Conservation (phyloP, 2,113 vertebrate species). For the Capra hircus region DNA sequence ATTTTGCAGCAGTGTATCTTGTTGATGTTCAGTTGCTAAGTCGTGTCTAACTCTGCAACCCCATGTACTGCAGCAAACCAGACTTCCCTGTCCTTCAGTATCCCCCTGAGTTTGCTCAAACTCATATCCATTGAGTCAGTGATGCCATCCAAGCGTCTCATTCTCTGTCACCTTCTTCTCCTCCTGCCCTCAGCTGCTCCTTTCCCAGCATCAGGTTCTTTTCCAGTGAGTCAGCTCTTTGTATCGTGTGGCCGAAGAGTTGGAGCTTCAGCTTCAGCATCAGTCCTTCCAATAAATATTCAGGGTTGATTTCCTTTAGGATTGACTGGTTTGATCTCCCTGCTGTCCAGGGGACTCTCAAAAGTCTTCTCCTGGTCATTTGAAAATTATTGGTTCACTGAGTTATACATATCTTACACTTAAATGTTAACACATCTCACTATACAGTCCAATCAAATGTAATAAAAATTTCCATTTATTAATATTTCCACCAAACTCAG, state of each 20-base stretch:
- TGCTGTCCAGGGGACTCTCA: background rate
- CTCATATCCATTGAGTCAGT: background rate
- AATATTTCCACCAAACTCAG: background rate
- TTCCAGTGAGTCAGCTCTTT: background rate
- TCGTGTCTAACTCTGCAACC: background rate
- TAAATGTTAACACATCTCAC: constrained; percentile 15
- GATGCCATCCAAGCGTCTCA: background rate
- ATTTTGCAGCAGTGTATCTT: background rate
- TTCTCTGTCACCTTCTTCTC: background rate
- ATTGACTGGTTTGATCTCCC: background rate
- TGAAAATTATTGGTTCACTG: constrained; percentile 8
- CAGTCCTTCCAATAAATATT: background rate
- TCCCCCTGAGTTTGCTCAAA: background rate
- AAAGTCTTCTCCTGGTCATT: background rate
- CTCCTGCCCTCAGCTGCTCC: background rate
- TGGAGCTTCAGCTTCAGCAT: background rate
- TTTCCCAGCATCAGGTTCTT: background rate
- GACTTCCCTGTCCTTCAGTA: background rate
- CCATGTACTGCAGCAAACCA: background rate
- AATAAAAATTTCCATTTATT: background rate
- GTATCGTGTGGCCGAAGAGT: background rate
- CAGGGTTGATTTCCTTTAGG: background rate
- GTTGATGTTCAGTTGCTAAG: background rate
- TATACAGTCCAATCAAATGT: background rate
- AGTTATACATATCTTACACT: background rate